phyloP scores from a whole-genome alignment of 2,797 vertebrate genomes.

The Rachycentron canadum region DNA sequence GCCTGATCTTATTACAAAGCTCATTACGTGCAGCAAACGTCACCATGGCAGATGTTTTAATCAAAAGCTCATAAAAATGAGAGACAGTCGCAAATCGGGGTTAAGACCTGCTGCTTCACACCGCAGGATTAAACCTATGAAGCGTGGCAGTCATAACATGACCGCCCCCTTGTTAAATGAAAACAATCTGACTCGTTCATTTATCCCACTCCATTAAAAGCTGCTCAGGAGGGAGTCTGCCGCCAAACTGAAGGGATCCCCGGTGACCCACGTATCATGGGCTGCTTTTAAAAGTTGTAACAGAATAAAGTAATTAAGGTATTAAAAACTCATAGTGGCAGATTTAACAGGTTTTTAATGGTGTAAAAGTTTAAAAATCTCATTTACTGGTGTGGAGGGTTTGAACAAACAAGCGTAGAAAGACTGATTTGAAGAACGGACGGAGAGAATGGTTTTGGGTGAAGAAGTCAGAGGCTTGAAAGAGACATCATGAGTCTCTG shows the following conservation, averaged over 20 bases:
- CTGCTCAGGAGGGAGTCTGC: not conserved
- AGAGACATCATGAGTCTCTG: conserved; percentile 34
- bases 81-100: conserved; percentile 58
- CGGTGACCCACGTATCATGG: not conserved
- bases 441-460: conserved; percentile 19
- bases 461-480: conserved; percentile 16
- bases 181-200: conserved; percentile 35
- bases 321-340: not conserved
- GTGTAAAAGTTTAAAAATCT: not conserved
- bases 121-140: conserved; percentile 36
- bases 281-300: not conserved
- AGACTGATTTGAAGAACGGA: not conserved
- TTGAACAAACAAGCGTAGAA: not conserved
- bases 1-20: conserved; percentile 62
- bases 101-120: conserved; percentile 49
- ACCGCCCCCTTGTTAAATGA: conserved; percentile 25
- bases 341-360: not conserved
- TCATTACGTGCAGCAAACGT: conserved; percentile 50
- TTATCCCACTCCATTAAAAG: conserved; percentile 2
- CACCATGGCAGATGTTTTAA: conserved; percentile 56
- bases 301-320: not conserved
- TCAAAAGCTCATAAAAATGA: conserved; percentile 43
- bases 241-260: not conserved
- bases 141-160: conserved; percentile 26
- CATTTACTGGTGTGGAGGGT: not conserved